These are phyloP conservation scores for Penelope pileata DNA, from an alignment of 2,113 vertebrate species.

Conservation along the genomic window DNA sequence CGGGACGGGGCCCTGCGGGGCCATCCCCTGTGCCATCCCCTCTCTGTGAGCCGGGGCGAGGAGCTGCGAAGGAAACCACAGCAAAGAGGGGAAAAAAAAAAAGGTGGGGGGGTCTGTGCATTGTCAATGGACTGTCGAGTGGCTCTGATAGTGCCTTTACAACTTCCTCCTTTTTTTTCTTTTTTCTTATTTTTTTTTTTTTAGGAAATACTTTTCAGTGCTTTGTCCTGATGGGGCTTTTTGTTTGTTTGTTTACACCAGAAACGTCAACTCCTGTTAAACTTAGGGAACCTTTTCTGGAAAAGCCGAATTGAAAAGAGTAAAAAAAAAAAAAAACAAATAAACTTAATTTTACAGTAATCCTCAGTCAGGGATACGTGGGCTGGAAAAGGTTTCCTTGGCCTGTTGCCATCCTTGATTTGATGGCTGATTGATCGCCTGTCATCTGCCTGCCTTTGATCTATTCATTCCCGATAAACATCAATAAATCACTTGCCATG, in stretches of 20 bases:
- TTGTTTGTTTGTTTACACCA: constrained; percentile 18
- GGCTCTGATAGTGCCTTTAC: constrained; percentile 68
- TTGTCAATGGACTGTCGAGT: constrained; percentile 82
- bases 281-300: constrained; percentile 59
- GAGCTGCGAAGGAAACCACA: constrained; percentile 69
- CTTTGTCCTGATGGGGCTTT: background rate
- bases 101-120: constrained; percentile 53
- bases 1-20: no score
- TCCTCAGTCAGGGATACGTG: constrained; percentile 78
- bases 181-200: background rate
- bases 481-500: constrained; percentile 93
- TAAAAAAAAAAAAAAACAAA: constrained; percentile 48
- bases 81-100: background rate
- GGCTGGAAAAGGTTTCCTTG: constrained; percentile 88
- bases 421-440: constrained; percentile 96
- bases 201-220: constrained; percentile 53
- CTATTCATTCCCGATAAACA: constrained; percentile 99
- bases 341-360: constrained; percentile 84
- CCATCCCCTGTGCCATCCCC: constrained; percentile 51
- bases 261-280: constrained; percentile 73
- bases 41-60: constrained; percentile 65
- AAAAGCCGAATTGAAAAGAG: constrained; percentile 58
- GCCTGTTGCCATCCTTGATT: constrained; percentile 96
- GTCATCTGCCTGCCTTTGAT: constrained; percentile 95
- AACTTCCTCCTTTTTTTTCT: background rate